Percentiles rank a stretch among this genome's conserved stretches.
Conservation (phyloP, 1,140 invertebrate species). For the Paralvinella palmiformis region DNA sequence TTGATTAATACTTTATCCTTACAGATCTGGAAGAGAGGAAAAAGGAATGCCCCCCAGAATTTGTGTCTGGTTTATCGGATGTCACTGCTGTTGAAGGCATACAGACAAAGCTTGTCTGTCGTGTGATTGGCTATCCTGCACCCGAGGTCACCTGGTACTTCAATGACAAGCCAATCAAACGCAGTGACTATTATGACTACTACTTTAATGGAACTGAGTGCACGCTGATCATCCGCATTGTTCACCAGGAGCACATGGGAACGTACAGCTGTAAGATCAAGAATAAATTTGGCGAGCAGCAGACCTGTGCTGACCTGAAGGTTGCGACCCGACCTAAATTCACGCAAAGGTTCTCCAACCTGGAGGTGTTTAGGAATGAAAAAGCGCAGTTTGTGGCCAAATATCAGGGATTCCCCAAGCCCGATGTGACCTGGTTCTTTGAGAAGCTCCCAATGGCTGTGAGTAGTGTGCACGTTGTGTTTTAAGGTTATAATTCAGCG, state of each 20-base stretch:
- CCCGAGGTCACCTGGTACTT: conserved; percentile 33
- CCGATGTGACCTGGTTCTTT: conserved; percentile 21
- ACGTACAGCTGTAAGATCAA: conserved; percentile 19
- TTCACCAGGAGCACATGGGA: conserved; percentile 7
- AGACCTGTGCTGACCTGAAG: conserved; percentile 1
- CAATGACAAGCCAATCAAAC: conserved; percentile 3
- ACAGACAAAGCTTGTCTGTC: conserved; percentile 33
- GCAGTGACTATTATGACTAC: neutral
- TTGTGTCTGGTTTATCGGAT: conserved; percentile 7
- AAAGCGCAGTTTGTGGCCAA: neutral
- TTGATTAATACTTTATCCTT: too few relatives aligned
- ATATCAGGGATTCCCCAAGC: conserved; percentile 20
- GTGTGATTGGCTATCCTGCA: conserved; percentile 44
- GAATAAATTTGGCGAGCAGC: conserved; percentile 10
- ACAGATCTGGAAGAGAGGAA: conserved; percentile 19
- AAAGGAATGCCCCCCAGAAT: conserved; percentile 13
- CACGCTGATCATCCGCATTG: neutral
- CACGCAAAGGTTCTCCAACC: neutral
- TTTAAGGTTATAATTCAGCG: neutral
- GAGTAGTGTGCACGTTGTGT: neutral
- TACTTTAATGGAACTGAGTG: neutral
- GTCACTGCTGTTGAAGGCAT: conserved; percentile 6
- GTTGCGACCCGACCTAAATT: conserved; percentile 14
- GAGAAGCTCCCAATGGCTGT: conserved; percentile 5
- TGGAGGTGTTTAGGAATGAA: conserved; percentile 1